Base-by-base conservation (phyloP, 2,797 vertebrate genomes). In the Protonibea diacanthus region DNA sequence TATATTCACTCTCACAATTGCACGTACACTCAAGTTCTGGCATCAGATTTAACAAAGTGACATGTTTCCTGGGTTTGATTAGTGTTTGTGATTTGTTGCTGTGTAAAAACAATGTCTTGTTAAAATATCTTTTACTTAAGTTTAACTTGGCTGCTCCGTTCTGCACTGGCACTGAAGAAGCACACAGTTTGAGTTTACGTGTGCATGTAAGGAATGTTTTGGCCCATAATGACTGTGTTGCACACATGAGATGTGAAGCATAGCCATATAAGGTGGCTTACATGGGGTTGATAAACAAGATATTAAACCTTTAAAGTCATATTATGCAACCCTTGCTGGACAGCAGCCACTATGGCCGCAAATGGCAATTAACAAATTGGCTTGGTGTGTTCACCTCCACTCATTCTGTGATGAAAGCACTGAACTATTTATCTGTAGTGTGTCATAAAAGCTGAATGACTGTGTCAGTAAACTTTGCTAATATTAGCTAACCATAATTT, bases 201-300 rank as follows among this genome's bases (percentile, higher is more conserved):
- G 80, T 55, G 74, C 81, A 77, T 80, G 57, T 64, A 71, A 82
- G 76, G 90, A 78, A 56, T 75, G 69, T 56, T 83, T 82, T 55
- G 61, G 38, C 53, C 49, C 13, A 42, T 29, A 59, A 44, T 55
- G 51, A 73, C 13, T 61, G 9, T 49, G 64, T 56, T 83, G 61
- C 67, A 64, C 49, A 70, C 57, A 60, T 23, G 55, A 69, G 67
- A 78, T 55, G 61, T 65, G 68, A 74, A 84, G 62, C 57, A 63
- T 5, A 25, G 55, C 88, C 86, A 82, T 92, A 83, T 80, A 89
- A 85, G 85, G 87, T 33, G 23, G 25, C 20, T 48, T 64, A 64
- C 17, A 45, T 0, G 9, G 3, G 23, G 12, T 29, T 38, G 20
- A 71, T 33, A 47, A 81, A 73, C 49, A 64, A 29, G 21, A 71